Evolutionary conservation across 1,140 invertebrate species (phyloP).

Genomic region (Psilanteris sp.): DNA sequence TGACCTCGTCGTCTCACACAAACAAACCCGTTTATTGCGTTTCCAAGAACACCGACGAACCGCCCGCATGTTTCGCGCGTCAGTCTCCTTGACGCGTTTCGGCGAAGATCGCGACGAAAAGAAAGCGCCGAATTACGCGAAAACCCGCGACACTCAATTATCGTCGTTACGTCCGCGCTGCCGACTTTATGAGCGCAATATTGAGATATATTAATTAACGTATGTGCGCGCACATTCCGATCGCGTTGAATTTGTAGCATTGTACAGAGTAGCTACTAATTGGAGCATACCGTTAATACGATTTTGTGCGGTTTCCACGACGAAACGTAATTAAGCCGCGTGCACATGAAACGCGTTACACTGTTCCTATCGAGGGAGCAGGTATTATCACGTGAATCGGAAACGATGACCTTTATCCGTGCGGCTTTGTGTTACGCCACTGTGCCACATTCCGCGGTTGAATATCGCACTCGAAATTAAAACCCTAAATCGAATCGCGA

Average conservation of each 20-base stretch:
- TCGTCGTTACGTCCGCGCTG: constrained; percentile 42
- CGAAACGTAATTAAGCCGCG: constrained; percentile 63
- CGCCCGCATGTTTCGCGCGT: too few species aligned
- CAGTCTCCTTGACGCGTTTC: too few species aligned
- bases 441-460: constrained; percentile 50
- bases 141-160: constrained; percentile 41
- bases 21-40: too few species aligned
- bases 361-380: constrained; percentile 42
- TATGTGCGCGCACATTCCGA: constrained; percentile 41
- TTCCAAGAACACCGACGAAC: too few species aligned
- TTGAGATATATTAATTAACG: constrained; percentile 60
- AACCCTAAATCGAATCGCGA: constrained; percentile 47
- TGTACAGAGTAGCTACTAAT: constrained; percentile 60
- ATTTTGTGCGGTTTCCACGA: constrained; percentile 61
- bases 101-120: neutral
- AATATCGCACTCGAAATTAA: constrained; percentile 54
- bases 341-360: constrained; percentile 60
- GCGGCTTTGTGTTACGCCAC: constrained; percentile 59
- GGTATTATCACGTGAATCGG: constrained; percentile 57
- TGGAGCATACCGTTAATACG: constrained; percentile 58
- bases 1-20: too few species aligned
- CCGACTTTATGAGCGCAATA: constrained; percentile 36
- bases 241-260: constrained; percentile 55
- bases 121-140: neutral
- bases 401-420: constrained; percentile 61